phyloP scores from a whole-genome alignment of 2,797 vertebrate genomes.

The Diceros bicornis region DNA sequence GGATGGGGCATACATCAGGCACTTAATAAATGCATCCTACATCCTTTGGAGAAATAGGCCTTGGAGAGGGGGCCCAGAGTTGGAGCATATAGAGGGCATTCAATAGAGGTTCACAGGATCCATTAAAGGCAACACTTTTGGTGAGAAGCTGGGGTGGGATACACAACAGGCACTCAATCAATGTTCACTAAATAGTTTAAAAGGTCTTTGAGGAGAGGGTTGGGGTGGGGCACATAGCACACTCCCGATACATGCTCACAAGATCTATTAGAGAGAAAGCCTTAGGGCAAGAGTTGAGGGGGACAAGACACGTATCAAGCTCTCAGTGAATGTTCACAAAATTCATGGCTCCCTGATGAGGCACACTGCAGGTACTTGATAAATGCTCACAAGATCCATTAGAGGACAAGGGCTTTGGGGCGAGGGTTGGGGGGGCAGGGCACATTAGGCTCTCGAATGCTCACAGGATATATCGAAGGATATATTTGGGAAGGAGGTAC shows the following conservation, averaged over 20 bases:
- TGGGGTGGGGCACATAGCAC: conserved; percentile 14
- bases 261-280: conserved; percentile 56
- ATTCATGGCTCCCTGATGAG: conserved; percentile 49
- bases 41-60: conserved; percentile 58
- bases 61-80: not conserved
- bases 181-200: conserved; percentile 57
- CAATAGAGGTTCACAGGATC: conserved; percentile 63
- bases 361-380: conserved; percentile 52
- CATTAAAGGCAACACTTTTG: conserved; percentile 59
- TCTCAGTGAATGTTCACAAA: conserved; percentile 58
- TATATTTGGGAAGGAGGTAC: conserved; percentile 41
- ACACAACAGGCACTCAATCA: conserved; percentile 64
- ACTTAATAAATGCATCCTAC: conserved; percentile 62
- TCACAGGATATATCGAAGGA: conserved; percentile 50
- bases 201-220: conserved; percentile 58
- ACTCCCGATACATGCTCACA: conserved; percentile 37
- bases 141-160: conserved; percentile 57
- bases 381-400: conserved; percentile 69
- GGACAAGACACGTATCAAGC: not conserved
- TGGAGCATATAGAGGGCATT: conserved; percentile 62
- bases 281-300: conserved; percentile 58
- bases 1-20: not conserved
- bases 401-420: not conserved
- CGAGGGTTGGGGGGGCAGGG: not conserved
- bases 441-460: conserved; percentile 41